Conservation (phyloP, 2,888 invertebrate species). For the Omphaloscelis lunosa region DNA sequence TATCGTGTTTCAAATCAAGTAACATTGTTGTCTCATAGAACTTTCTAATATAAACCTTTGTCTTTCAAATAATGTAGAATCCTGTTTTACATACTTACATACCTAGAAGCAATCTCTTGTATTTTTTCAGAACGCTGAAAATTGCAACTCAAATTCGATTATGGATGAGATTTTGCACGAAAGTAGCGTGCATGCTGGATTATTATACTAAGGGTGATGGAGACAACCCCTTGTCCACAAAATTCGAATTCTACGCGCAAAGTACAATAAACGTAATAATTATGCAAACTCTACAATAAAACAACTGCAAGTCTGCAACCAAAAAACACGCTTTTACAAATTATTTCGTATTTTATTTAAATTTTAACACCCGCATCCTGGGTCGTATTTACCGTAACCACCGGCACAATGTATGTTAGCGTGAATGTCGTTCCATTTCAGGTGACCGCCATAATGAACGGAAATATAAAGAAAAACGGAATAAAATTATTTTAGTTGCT, state of each 20-base stretch:
- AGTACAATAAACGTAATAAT: not conserved
- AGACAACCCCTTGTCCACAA: not conserved
- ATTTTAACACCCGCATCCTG: slow-evolving; percentile 50
- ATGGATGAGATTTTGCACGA: not conserved
- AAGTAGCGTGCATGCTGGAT: not conserved
- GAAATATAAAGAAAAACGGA: slow-evolving; percentile 39
- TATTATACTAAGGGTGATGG: not conserved
- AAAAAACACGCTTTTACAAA: slow-evolving; percentile 20
- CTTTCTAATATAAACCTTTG: slow-evolving; percentile 5
- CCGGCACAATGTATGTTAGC: slow-evolving; percentile 34
- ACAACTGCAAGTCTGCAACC: slow-evolving; percentile 3
- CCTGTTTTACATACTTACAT: not conserved
- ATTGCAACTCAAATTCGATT: not conserved
- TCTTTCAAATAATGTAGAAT: not conserved
- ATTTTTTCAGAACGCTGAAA: not conserved
- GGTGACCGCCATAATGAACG: slow-evolving; percentile 28
- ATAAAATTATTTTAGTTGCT: slow-evolving; percentile 13
- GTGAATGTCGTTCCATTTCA: slow-evolving; percentile 49
- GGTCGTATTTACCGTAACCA: slow-evolving; percentile 32
- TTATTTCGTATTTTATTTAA: slow-evolving; percentile 51
- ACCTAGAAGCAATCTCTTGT: not conserved
- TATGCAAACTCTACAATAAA: slow-evolving; percentile 1
- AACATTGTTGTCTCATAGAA: not conserved
- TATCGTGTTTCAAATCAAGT: not conserved
- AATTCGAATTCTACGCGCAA: not conserved